A percentile compares a stretch with the other conserved stretches of the same genome.
Evolutionary conservation across 2,797 vertebrate genomes (phyloP).

Genomic region (Podarcis lilfordi): DNA sequence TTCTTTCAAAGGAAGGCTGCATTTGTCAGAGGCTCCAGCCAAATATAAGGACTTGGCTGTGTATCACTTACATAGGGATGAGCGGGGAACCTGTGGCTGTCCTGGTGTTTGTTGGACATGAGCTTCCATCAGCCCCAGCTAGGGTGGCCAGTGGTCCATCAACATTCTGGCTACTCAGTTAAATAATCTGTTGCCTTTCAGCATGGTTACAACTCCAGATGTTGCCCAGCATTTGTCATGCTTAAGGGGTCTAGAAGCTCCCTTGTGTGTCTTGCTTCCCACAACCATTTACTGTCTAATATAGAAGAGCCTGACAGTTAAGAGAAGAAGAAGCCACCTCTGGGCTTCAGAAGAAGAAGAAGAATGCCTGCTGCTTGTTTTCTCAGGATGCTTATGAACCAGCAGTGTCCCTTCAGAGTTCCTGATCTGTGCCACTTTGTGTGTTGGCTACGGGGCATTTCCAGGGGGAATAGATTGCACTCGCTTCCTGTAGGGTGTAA

Average conservation of each 20-base stretch:
- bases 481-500: conserved; percentile 2
- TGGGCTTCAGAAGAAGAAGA: too few species aligned
- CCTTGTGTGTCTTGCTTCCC: background rate
- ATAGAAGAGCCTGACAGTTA: background rate
- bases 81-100: too few species aligned
- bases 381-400: conserved; percentile 38
- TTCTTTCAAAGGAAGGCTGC: background rate
- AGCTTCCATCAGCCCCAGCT: too few species aligned
- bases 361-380: background rate
- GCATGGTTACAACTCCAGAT: background rate
- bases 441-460: background rate
- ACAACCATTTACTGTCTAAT: background rate
- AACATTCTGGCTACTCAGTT: background rate
- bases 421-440: background rate
- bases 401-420: conserved; percentile 47
- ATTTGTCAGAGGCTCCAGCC: background rate
- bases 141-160: too few species aligned
- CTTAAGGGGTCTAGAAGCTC: background rate
- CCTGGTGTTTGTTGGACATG: too few species aligned
- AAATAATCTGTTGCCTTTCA: background rate
- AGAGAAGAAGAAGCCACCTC: rapidly evolving
- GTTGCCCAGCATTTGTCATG: background rate
- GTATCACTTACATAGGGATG: too few species aligned
- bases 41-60: background rate
- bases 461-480: conserved; percentile 18